Evolutionary conservation across 2,888 invertebrate genomes (phyloP).

Genomic region (Spodoptera littoralis): DNA sequence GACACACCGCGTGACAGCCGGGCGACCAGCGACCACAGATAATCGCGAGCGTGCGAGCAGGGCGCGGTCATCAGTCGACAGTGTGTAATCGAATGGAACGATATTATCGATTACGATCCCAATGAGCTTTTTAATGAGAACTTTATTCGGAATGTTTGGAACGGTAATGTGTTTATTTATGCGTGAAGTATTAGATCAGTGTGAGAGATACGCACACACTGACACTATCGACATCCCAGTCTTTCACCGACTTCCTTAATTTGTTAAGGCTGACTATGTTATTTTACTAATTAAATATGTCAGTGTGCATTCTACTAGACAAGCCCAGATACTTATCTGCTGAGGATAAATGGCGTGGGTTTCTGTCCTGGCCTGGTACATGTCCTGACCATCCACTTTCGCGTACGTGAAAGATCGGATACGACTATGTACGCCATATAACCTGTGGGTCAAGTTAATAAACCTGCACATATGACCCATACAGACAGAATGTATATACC

Average conservation of each 20-base stretch:
- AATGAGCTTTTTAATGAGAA: slow-evolving; percentile 49
- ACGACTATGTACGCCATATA: neutral
- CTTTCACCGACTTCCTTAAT: slow-evolving; percentile 16
- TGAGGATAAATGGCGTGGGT: neutral
- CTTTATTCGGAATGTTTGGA: slow-evolving; percentile 18
- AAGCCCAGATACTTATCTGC: neutral
- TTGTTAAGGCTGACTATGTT: slow-evolving; percentile 15
- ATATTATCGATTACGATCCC: slow-evolving; percentile 52
- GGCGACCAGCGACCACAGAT: slow-evolving; percentile 38
- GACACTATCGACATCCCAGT: too few species aligned
- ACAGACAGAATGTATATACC: slow-evolving; percentile 12
- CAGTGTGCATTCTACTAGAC: neutral
- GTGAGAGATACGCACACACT: slow-evolving; percentile 25
- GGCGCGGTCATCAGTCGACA: slow-evolving; percentile 42
- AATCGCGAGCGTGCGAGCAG: slow-evolving; percentile 50
- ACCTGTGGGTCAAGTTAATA: slow-evolving; percentile 1
- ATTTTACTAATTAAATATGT: slow-evolving; percentile 11
- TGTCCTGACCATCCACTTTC: too few species aligned
- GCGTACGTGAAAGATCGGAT: too few species aligned
- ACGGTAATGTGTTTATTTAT: slow-evolving; percentile 41
- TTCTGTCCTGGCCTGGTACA: too few species aligned
- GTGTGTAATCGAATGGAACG: slow-evolving; percentile 49
- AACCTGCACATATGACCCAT: neutral
- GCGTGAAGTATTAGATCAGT: slow-evolving; percentile 41
- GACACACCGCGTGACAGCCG: slow-evolving; percentile 37